A percentile compares a stretch with the other conserved stretches of the same genome.
Conservation (phyloP, 2,113 vertebrate species). For the Sterna hirundo region DNA sequence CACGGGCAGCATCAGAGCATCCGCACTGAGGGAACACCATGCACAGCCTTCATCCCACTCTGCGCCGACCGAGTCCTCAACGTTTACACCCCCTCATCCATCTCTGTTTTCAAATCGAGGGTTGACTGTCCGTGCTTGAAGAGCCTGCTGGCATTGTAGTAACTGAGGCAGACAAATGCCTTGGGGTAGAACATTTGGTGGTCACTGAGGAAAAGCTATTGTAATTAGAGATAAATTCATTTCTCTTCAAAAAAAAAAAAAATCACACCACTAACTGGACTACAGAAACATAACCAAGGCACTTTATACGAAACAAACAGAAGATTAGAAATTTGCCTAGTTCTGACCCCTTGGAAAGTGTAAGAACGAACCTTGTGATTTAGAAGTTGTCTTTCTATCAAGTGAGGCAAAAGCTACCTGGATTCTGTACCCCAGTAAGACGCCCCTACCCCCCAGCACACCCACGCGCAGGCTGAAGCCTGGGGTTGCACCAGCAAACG, state of each 20-base stretch:
- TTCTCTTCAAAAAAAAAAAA: neutral
- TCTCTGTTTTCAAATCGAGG: neutral
- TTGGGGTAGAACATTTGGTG: neutral
- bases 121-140: neutral
- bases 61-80: accelerated
- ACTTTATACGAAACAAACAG: neutral
- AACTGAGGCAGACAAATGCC: neutral
- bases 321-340: neutral
- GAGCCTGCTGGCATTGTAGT: neutral
- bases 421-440: no score
- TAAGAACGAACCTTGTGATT: neutral
- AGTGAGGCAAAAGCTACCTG: neutral
- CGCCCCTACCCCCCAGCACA: accelerated
- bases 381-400: neutral
- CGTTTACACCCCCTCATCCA: no score
- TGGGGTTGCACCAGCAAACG: neutral
- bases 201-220: neutral
- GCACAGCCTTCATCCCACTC: neutral
- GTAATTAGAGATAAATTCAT: neutral
- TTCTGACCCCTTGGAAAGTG: neutral
- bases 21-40: accelerated
- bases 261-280: neutral
- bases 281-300: neutral
- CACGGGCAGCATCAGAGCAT: neutral
- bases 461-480: neutral